These are phyloP conservation scores for Orthonyx spaldingii DNA, from an alignment of 2,113 vertebrate genomes.

Conservation along the genomic window DNA sequence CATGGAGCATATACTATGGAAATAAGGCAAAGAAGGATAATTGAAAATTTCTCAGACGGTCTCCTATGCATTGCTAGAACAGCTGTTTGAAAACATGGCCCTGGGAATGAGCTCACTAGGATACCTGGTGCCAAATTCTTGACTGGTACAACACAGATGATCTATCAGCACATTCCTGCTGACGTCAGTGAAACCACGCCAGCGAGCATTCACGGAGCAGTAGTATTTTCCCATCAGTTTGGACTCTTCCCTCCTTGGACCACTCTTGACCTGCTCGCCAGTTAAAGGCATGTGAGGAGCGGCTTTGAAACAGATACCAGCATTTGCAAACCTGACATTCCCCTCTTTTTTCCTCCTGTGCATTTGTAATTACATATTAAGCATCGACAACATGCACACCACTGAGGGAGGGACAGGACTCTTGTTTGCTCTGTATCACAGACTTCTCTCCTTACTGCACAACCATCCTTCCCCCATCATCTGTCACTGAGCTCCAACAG, in stretches of 20 bases:
- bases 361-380: background rate
- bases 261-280: background rate
- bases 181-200: background rate
- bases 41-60: background rate
- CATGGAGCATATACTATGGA: background rate
- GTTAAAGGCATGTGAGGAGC: background rate
- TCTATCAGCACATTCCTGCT: background rate
- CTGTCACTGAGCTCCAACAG: background rate
- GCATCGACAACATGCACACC: accelerated
- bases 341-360: background rate
- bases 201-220: accelerated
- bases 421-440: background rate
- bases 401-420: background rate
- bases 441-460: background rate
- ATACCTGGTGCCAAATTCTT: background rate
- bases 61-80: background rate
- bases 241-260: background rate
- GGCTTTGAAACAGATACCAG: background rate
- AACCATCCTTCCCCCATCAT: background rate
- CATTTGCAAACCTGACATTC: background rate
- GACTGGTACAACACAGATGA: background rate
- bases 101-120: background rate
- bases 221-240: background rate
- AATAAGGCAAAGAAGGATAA: background rate
- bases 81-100: background rate